Base-by-base conservation (phyloP, 1,140 invertebrate genomes). In the Phymastichus coffea region DNA sequence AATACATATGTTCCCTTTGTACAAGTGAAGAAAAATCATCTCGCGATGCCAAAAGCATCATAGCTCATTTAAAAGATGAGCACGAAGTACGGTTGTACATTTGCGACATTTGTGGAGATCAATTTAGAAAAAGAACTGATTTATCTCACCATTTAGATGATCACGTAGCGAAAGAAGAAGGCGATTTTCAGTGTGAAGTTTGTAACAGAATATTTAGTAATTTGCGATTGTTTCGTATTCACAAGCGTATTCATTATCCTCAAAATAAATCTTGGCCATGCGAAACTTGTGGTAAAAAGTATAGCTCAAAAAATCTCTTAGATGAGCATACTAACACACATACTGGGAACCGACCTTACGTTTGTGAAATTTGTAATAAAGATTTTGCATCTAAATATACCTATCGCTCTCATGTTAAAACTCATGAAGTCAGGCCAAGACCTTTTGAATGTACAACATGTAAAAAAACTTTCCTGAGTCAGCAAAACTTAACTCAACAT, bases 381-480 rank as follows among this genome's bases (percentile, higher is more conserved):
- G 82, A 85, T 65, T 91, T 91, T 72, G 86, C 89, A 1, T 89
- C 87, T 2, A 91, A 91, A 64, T 91, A 91, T 67, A 88, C 88
- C 1, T 86, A 86, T 59, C 87, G 86, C 65, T 85, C 88, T 0
- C 90, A 91, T 68, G 77, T 86, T 52, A 91, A 90, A 76, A 91
- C 87, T 0, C 89, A 92, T 65, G 79, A 85, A 68, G 81, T 83
- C 30, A 76, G 89, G 14, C 85, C 87, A 3, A 74, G 90, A 19
- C 88, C 88, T 1, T 89, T 81, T 63, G 82, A 83, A 35, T 92
- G 90, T 64, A 69, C 70, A 4, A 77, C 84, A 23, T 92, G 90
- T 68, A 80, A 76, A 8, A 92, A 92, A 74, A 81, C 85, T 7
- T 92, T 92, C 75, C 80, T 91, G 46, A 89, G 86, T 22, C 82